phyloP scores from a whole-genome alignment of 2,888 invertebrate species.

The Lordiphosa fenestrarum region DNA sequence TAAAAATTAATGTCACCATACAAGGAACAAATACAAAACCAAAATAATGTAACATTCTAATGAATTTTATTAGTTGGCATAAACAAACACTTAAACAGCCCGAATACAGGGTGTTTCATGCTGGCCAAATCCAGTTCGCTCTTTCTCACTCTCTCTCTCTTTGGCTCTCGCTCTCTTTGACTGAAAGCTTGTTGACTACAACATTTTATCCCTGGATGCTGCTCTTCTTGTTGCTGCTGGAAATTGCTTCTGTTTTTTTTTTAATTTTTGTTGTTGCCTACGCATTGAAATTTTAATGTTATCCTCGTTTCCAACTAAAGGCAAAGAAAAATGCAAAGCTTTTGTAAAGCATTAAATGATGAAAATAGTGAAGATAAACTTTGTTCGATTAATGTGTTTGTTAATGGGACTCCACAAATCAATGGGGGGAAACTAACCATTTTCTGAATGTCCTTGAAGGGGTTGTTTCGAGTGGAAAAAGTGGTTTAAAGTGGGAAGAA shows the following conservation, averaged over 20 bases:
- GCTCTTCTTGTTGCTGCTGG: slow-evolving; percentile 27
- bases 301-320: slow-evolving; percentile 44
- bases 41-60: slow-evolving; percentile 54
- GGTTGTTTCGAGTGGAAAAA: too few relatives aligned
- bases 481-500: too few relatives aligned
- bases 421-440: neutral
- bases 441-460: too few relatives aligned
- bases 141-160: slow-evolving; percentile 1
- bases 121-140: slow-evolving; percentile 56
- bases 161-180: slow-evolving; percentile 4
- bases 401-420: too few relatives aligned
- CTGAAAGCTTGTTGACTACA: slow-evolving; percentile 61
- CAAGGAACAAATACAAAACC: slow-evolving; percentile 17
- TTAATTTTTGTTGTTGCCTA: slow-evolving; percentile 45
- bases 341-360: too few relatives aligned
- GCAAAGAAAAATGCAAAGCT: neutral
- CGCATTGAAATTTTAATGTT: slow-evolving; percentile 73
- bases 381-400: too few relatives aligned
- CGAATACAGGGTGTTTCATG: slow-evolving; percentile 26
- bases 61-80: slow-evolving; percentile 72
- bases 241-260: neutral
- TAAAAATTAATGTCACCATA: slow-evolving; percentile 73
- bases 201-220: slow-evolving; percentile 68
- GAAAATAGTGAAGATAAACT: too few relatives aligned
- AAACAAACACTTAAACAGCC: slow-evolving; percentile 74